Conservation (phyloP, 2,888 invertebrate species). For the Ornithoptera alexandrae region DNA sequence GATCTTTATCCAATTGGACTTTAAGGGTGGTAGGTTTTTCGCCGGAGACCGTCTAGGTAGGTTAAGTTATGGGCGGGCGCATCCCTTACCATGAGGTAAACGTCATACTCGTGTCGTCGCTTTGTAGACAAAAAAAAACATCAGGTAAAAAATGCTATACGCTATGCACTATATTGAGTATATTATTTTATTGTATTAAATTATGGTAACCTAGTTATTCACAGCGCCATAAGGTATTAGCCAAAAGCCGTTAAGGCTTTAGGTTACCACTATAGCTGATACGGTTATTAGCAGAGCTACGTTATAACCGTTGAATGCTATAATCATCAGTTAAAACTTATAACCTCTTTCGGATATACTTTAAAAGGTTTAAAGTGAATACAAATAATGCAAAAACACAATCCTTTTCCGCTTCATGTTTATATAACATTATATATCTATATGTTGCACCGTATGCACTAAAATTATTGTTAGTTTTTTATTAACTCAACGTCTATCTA, state of each 20-base stretch:
- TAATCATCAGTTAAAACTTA: constrained; percentile 7
- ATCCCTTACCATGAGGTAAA: no score
- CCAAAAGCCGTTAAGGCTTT: constrained; percentile 3
- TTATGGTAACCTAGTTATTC: neutral
- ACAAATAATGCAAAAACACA: neutral
- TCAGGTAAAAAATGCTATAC: neutral
- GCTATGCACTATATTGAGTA: neutral
- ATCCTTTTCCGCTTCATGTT: no score
- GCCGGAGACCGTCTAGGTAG: no score
- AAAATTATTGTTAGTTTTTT: neutral
- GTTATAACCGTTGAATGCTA: constrained; percentile 5
- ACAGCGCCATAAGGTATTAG: constrained; percentile 1
- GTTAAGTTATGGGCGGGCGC: no score
- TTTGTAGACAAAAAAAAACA: no score
- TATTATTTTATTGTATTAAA: neutral
- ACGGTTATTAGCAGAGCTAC: constrained; percentile 9
- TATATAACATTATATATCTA: no score
- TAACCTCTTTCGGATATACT: neutral
- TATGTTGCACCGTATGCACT: no score
- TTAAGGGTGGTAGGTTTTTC: no score
- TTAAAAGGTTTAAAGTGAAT: neutral
- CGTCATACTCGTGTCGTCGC: no score
- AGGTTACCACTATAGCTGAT: constrained; percentile 12
- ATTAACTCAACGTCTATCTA: constrained; percentile 9
- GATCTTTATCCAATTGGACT: no score